phyloP scores from a whole-genome alignment of 2,888 invertebrate genomes.

The Lycocerus yunnanus region DNA sequence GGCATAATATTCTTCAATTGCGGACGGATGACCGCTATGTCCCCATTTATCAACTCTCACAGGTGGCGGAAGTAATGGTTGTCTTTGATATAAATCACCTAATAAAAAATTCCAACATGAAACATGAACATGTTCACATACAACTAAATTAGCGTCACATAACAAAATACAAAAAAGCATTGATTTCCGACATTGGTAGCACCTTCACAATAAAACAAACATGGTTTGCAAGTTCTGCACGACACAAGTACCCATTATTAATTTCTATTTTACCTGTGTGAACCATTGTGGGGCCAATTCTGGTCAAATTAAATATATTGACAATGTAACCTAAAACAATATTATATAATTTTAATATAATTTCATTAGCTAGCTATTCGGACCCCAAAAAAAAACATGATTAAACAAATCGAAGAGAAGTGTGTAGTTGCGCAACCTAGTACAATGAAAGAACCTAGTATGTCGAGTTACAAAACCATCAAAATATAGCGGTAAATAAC shows the following conservation, averaged over 20 bases:
- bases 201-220: not conserved
- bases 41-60: conserved; percentile 59
- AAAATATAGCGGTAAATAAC: too few species aligned
- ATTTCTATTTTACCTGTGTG: not conserved
- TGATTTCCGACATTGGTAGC: not conserved
- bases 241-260: not conserved
- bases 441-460: too few species aligned
- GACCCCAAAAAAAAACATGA: not conserved
- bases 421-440: too few species aligned
- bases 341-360: not conserved
- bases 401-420: too few species aligned
- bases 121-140: not conserved
- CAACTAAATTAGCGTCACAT: not conserved
- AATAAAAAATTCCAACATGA: conserved; percentile 12
- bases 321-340: not conserved
- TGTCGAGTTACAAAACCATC: too few species aligned
- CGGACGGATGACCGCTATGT: conserved; percentile 48
- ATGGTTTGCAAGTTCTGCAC: not conserved
- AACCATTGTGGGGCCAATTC: not conserved
- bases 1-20: conserved; percentile 55
- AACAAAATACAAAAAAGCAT: not conserved
- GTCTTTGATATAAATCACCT: conserved; percentile 64
- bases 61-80: conserved; percentile 61
- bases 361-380: not conserved
- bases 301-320: not conserved